These are phyloP conservation scores for Drosophila melanica DNA, from an alignment of 1,140 invertebrate species.

Conservation along the genomic window DNA sequence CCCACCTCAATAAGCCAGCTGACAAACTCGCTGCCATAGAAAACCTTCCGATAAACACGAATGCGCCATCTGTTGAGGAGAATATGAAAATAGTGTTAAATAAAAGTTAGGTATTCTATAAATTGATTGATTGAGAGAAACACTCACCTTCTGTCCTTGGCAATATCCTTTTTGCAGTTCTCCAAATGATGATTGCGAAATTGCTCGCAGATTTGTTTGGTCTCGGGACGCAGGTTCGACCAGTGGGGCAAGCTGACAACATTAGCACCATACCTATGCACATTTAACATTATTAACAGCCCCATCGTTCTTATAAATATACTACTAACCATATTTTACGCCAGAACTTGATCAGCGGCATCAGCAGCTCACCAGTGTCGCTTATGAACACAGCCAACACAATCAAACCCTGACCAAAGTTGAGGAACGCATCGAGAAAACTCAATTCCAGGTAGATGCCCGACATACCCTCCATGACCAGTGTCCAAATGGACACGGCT, in stretches of 20 bases:
- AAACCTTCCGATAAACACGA: constrained; percentile 90
- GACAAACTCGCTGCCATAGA: constrained; percentile 92
- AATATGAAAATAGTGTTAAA: constrained; percentile 7
- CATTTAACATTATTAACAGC: not conserved
- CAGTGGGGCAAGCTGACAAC: constrained; percentile 88
- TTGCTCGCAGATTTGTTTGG: constrained; percentile 93
- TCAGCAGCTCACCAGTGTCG: constrained; percentile 89
- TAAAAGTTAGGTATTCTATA: not conserved
- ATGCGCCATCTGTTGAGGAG: constrained; percentile 87
- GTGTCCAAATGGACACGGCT: constrained; percentile 92
- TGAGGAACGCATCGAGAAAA: constrained; percentile 94
- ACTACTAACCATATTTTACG: constrained; percentile 85
- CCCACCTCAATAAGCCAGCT: constrained; percentile 94
- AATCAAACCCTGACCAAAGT: constrained; percentile 94
- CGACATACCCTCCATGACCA: constrained; percentile 92
- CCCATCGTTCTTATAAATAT: not conserved
- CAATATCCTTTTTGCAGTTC: constrained; percentile 92
- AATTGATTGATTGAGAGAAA: not conserved
- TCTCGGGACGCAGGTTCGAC: constrained; percentile 90
- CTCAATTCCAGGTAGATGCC: constrained; percentile 96
- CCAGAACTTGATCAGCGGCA: constrained; percentile 87
- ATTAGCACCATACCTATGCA: constrained; percentile 87
- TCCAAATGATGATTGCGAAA: constrained; percentile 93
- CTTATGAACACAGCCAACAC: constrained; percentile 94
- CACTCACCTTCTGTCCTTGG: constrained; percentile 87